These are phyloP conservation scores for Ypsolopha sequella DNA, from an alignment of 2,888 invertebrate species.

Conservation along the genomic window DNA sequence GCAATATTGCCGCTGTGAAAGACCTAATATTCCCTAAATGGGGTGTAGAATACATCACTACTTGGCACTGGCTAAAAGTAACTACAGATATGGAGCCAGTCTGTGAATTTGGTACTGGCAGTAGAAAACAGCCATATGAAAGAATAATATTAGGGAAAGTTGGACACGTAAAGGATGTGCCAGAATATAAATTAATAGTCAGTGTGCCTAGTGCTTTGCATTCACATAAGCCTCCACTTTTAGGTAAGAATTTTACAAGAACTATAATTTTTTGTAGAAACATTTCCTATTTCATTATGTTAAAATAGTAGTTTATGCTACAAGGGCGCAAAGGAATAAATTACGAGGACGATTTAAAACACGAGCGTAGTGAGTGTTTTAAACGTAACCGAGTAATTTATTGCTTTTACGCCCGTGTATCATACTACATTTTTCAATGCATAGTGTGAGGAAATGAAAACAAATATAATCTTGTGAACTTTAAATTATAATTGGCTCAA, in stretches of 20 bases:
- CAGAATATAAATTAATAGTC: constrained; percentile 73
- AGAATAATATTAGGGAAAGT: constrained; percentile 68
- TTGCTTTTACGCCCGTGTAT: no score
- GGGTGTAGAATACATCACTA: constrained; percentile 78
- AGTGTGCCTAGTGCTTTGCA: constrained; percentile 94
- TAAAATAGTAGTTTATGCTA: no score
- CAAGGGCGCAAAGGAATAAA: no score
- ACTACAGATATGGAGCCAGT: constrained; percentile 77
- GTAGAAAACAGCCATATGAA: constrained; percentile 92
- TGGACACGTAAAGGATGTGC: constrained; percentile 33
- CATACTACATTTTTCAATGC: no score
- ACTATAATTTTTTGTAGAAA: no score
- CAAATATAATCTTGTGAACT: no score
- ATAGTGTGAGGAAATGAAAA: no score
- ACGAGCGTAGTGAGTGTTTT: no score
- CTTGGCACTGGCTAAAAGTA: constrained; percentile 93
- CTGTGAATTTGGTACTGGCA: constrained; percentile 73
- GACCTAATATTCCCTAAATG: constrained; percentile 83
- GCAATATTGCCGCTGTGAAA: constrained; percentile 76
- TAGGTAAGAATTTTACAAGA: constrained; percentile 61
- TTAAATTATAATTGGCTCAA: no score
- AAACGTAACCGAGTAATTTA: no score
- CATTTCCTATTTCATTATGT: no score
- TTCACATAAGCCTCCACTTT: constrained; percentile 94
- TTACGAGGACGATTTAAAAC: no score